Base-by-base conservation (phyloP, 2,797 vertebrate genomes). In the Bufotes viridis region DNA sequence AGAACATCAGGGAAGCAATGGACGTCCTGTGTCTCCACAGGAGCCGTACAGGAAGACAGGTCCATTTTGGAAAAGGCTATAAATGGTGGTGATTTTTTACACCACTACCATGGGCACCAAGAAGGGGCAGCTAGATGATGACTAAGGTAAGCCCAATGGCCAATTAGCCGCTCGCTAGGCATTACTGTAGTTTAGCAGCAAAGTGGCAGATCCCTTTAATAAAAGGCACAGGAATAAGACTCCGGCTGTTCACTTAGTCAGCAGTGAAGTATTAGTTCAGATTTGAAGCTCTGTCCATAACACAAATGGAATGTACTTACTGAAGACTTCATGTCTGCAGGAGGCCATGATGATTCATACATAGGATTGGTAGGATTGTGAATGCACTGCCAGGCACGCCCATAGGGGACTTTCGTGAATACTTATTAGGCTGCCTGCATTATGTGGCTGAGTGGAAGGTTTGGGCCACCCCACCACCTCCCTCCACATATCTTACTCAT, bases 161-260 rank as follows among this genome's bases (percentile, higher is more conserved):
- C 42, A 42, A 42, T 42, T 42, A 42, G 6, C 42, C 3, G 42
- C 42, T 42, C 3, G 42, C 42, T 42, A 42, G 42, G 42, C 42
- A 42, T 42, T 42, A 42, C 42, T 42, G 4, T 42, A 42, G 42
- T 42, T 42, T 42, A 42, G 42, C 42, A 42, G 42, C 42, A 42
- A 42, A 42, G 42, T 42, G 11, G 55, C 58, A 60, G 58, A 15
- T 13, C 5, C 17, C 58, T 5, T 72, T 8, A 20, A 75, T 51
- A n/a, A n/a, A 51, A 20, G 6, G 4, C n/a, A 18, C 72, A 75
- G 20, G 22, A 75, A 51, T 75, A 51, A 22, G 42, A 22, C 18
- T 22, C 20, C 22, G 74, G 74, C 51, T 84, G 67, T 85, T 78
- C 49, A 61, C 34, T 87, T 87, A 74, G 58, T 87, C 78, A 81